Base-by-base conservation (phyloP, 2,113 vertebrate species). In the Todiramphus saurophagus region DNA sequence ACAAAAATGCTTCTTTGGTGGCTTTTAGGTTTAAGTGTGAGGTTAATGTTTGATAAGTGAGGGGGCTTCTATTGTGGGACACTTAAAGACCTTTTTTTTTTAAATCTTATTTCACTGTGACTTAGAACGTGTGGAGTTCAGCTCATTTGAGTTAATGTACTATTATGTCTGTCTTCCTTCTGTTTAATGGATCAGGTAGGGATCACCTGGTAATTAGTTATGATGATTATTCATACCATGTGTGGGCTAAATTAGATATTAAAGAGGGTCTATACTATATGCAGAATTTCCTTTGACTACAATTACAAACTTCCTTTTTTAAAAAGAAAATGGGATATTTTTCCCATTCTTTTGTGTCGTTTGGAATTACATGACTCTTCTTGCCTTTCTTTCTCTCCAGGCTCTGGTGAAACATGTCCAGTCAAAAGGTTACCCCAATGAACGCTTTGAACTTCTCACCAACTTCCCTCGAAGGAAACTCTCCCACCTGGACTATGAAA, bases 401-500 rank as follows among this genome's bases (percentile, higher is more conserved):
- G 99, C 99, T 50, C 98, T 99, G 82, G 99, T 99, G 96, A 99
- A 98, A 86, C 99, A 99, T 8, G 99, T 99, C 58, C 99, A 99
- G 96, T 98, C 98, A 20, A 99, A 99, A 96, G 99, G 99, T 84
- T 99, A 99, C 96, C 99, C 99, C 83, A 99, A 99, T 48, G 99
- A 99, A 98, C 99, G 99, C 96, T 99, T 99, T 73, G 99, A 99
- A 96, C 99, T 99, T 41, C 99, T 99, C 97, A 99, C 99, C 98
- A 99, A 99, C 98, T 99, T 99, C 94, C 99, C 99, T 46, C 98
- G 99, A 59, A 98, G 99, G 97, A 99, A 99, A 96, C 99, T 99
- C 33, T 99, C 99, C 97, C 99, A 99, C 96, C 99, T 99, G 98
- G 99, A 99, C 99, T 99, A 99, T 99, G 99, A 99, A 94, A 99